Base-by-base conservation (phyloP, 2,797 vertebrate genomes). In the Channallabes apus region DNA sequence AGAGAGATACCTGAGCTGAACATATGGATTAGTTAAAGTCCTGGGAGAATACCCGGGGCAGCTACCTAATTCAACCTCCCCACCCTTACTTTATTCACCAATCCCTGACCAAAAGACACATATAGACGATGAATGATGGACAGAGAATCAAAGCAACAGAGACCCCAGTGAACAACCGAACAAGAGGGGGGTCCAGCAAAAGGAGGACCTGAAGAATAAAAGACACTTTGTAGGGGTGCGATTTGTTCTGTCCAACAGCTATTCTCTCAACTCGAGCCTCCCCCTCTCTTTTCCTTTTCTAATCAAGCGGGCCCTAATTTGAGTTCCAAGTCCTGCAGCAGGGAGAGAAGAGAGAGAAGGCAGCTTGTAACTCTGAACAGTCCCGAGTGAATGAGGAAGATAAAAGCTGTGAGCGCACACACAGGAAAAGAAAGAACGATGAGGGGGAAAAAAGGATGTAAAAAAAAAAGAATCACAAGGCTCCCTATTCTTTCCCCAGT, bases 281-380 rank as follows among this genome's bases (percentile, higher is more conserved):
- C 29, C 92, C 38, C 84, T 92, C 83, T 92, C 92, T 91, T 92
- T 91, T 92, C 90, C 90, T 86, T 93, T 91, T 92, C 94, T 95
- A 95, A 95, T 95, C 95, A 95, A 95, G 94, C 93, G 95, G 95
- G 95, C 96, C 95, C 95, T 97, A 96, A 97, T 97, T 96, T 97
- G 95, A 96, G 96, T 96, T 97, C 96, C 96, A 96, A 97, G 96
- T 96, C 96, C 95, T 96, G 94, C 93, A 96, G 94, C 92, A 91
- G 76, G 93, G 93, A 94, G 96, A 96, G 97, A 95, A 35, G 35
- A 38, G 35, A 46, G 41, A 46, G 96, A 97, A 97, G 94, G 94
- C 94, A 96, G 96, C 96, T 97, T 97, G 96, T 96, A 94, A 96
- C 96, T 97, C 96, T 97, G 96, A 98, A 97, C 96, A 95, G 95